Percentiles rank a stretch among this genome's conserved stretches.
Conservation (phyloP, 1,140 invertebrate species). For the Palaemon carinicauda region DNA sequence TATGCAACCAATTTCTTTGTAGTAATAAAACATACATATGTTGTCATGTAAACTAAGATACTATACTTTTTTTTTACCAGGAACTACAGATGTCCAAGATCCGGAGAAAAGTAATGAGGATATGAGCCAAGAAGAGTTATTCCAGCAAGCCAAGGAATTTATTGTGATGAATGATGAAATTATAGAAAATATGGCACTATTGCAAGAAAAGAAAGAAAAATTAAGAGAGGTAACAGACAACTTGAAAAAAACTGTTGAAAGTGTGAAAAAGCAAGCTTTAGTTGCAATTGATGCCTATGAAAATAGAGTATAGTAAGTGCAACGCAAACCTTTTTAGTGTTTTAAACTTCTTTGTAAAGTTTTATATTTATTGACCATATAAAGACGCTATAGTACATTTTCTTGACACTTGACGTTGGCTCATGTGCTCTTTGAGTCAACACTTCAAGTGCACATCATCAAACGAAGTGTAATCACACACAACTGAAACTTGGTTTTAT, state of each 20-base stretch:
- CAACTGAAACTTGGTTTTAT: no score
- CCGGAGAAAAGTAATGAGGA: not conserved
- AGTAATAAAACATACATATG: no score
- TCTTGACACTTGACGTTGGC: no score
- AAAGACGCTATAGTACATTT: no score
- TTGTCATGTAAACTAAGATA: no score
- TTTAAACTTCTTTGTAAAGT: not conserved
- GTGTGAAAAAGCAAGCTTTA: constrained; percentile 38
- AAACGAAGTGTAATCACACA: no score
- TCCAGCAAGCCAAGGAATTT: constrained; percentile 17
- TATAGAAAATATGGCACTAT: not conserved
- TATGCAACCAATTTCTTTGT: no score
- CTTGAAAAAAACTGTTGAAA: constrained; percentile 17
- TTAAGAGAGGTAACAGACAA: constrained; percentile 13
- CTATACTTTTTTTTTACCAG: no score
- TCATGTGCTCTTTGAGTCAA: no score
- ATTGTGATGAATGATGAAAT: constrained; percentile 28
- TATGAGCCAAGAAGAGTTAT: not conserved
- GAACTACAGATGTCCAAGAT: not conserved
- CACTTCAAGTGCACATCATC: no score
- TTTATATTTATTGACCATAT: not conserved
- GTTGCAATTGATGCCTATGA: constrained; percentile 32
- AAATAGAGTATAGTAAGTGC: not conserved
- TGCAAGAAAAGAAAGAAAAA: constrained; percentile 10
- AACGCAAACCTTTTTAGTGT: not conserved